phyloP scores from a whole-genome alignment of 92 coral and sea anemone genomes.

The Galaxea fascicularis region DNA sequence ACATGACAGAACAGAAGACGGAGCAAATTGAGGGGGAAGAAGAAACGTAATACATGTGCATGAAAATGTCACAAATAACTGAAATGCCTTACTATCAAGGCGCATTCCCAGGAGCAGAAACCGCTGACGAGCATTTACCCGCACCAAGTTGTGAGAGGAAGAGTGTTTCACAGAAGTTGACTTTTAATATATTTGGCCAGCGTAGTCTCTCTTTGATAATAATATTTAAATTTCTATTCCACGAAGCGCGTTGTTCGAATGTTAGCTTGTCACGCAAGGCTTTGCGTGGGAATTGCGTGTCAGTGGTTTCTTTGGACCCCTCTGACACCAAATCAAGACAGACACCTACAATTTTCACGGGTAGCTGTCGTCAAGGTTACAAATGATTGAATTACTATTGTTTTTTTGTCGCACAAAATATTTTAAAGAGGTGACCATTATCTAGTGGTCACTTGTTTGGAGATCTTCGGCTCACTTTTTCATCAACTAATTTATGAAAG shows the following conservation, averaged over 20 bases:
- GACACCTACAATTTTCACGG: background rate
- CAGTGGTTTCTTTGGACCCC: background rate
- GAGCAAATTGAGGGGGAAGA: slow-evolving; percentile 23
- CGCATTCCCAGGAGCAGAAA: slow-evolving; percentile 27
- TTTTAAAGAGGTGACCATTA: background rate
- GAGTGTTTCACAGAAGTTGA: slow-evolving; percentile 29
- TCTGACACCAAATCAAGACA: background rate
- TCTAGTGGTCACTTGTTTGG: background rate
- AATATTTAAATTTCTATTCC: background rate
- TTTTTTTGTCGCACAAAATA: background rate
- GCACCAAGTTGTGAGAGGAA: background rate
- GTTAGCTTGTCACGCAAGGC: slow-evolving; percentile 1
- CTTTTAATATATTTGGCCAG: slow-evolving; percentile 35
- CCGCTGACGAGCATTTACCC: background rate
- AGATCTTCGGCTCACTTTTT: background rate
- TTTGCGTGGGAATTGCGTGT: background rate
- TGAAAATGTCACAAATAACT: background rate
- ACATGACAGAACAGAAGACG: slow-evolving; percentile 58
- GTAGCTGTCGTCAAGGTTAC: background rate
- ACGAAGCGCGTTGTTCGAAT: background rate
- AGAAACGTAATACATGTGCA: slow-evolving; percentile 4
- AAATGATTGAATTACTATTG: background rate
- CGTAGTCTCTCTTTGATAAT: slow-evolving; percentile 9
- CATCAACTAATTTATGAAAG: background rate
- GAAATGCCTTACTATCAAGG: background rate